These are phyloP conservation scores for Diabrotica virgifera DNA, from an alignment of 1,140 invertebrate species.

Conservation along the genomic window DNA sequence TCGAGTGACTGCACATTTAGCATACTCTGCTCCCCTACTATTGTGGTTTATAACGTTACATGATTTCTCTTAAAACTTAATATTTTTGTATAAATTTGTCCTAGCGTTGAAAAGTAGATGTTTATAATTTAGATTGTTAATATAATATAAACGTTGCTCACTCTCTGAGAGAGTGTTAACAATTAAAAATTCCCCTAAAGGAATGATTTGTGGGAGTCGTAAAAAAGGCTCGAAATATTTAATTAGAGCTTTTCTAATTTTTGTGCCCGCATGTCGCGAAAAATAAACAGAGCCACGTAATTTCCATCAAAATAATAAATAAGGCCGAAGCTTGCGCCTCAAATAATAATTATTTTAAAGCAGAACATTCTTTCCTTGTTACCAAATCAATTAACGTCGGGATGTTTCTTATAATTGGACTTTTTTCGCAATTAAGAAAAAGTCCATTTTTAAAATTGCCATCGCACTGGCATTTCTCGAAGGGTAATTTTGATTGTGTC, in stretches of 20 bases:
- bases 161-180: no score
- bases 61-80: no score
- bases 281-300: constrained; percentile 20
- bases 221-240: not conserved
- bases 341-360: constrained; percentile 33
- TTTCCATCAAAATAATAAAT: constrained; percentile 36
- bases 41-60: no score
- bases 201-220: not conserved
- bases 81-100: no score
- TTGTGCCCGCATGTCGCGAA: not conserved
- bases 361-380: constrained; percentile 37
- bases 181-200: not conserved
- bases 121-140: no score
- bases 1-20: no score
- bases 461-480: constrained; percentile 33
- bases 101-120: no score
- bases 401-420: constrained; percentile 40
- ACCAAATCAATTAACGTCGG: constrained; percentile 41
- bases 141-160: no score
- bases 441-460: constrained; percentile 45
- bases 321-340: constrained; percentile 23
- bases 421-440: constrained; percentile 43
- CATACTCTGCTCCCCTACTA: no score
- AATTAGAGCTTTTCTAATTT: not conserved
- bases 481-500: constrained; percentile 41